These are phyloP conservation scores for Atrichornis clamosus DNA, from an alignment of 2,113 vertebrate species.

Conservation along the genomic window DNA sequence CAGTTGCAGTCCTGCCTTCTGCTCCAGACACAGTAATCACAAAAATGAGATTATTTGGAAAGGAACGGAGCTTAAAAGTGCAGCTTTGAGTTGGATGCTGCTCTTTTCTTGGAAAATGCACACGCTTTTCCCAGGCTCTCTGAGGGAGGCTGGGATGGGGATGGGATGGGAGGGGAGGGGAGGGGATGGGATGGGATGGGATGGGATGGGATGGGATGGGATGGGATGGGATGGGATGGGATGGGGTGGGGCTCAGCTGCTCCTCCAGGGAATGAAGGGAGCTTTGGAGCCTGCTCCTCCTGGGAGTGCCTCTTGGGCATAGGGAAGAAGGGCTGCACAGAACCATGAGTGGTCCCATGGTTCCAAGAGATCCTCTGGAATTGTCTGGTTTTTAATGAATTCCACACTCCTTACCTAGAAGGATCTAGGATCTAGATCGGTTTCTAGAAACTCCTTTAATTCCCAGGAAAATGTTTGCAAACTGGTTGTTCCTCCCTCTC, in stretches of 20 bases:
- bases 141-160: not conserved
- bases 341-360: fast-evolving
- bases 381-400: not conserved
- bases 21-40: not conserved
- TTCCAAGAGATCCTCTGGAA: not conserved
- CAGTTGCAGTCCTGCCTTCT: not conserved
- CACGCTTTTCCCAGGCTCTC: not conserved
- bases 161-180: too few relatives aligned
- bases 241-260: not conserved
- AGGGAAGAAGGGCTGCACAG: not conserved
- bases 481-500: not conserved
- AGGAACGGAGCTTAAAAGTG: not conserved
- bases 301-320: fast-evolving
- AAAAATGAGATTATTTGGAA: not conserved
- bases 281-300: not conserved
- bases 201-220: not conserved
- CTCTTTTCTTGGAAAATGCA: not conserved
- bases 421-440: too few relatives aligned
- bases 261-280: not conserved
- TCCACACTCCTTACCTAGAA: not conserved
- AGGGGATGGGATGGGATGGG: not conserved
- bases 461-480: not conserved
- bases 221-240: not conserved
- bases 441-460: not conserved
- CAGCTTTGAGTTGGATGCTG: not conserved